Percentiles rank a stretch among this genome's conserved stretches.
Conservation (phyloP, 2,113 vertebrate genomes). For the Strix aluco region DNA sequence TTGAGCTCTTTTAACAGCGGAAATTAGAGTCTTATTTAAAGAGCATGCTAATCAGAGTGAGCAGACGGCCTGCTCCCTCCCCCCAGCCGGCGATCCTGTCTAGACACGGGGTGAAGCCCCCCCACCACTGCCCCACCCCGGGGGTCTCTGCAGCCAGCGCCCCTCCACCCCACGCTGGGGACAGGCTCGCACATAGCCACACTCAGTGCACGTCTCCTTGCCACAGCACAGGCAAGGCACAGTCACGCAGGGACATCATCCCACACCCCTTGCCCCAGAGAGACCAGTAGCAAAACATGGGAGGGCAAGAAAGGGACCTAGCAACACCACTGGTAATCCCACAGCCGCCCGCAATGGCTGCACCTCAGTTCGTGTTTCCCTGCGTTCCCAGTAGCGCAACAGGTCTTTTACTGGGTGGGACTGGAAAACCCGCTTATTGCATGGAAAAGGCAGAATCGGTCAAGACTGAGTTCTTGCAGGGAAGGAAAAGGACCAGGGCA, state of each 20-base stretch:
- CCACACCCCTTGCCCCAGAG: rapidly evolving
- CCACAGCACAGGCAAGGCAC: background rate
- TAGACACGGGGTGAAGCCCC: background rate
- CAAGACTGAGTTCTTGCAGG: background rate
- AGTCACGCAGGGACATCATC: background rate
- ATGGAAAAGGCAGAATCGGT: background rate
- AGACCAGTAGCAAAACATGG: rapidly evolving
- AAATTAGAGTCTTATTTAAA: constrained; percentile 68
- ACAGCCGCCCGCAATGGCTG: background rate
- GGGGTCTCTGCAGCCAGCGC: background rate
- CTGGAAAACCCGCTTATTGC: background rate
- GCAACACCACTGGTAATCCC: rapidly evolving
- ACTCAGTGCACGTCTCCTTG: rapidly evolving
- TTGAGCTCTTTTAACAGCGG: constrained; percentile 43
- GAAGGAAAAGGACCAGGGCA: background rate
- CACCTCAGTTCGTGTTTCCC: background rate
- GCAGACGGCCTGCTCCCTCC: constrained; percentile 18
- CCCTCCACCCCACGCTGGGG: background rate
- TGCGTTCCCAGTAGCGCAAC: background rate
- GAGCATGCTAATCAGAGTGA: constrained; percentile 44
- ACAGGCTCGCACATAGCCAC: rapidly evolving
- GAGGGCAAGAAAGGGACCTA: background rate
- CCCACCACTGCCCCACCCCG: rapidly evolving
- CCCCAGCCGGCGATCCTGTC: background rate
- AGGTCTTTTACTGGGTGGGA: background rate